A percentile compares a stretch with the other conserved stretches of the same genome.
These are phyloP conservation scores for Loxodonta africana DNA, from an alignment of 2,113 vertebrate genomes.

Conservation along the genomic window DNA sequence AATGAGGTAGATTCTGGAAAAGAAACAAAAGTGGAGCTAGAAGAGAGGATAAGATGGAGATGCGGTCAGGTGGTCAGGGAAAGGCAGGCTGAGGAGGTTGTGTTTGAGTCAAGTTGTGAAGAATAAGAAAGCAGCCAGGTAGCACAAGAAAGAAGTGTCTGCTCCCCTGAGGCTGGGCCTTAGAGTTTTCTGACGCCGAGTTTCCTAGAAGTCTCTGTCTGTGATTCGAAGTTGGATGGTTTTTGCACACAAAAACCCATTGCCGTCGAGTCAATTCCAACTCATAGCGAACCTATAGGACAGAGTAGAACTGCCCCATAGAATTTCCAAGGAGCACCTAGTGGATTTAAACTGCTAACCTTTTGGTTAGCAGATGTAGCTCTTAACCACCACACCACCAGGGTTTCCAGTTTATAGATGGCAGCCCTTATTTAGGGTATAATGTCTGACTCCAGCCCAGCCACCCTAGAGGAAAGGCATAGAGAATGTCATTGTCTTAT, in stretches of 20 bases:
- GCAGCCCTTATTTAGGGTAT: background rate
- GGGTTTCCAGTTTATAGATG: background rate
- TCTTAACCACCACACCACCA: too few relatives aligned
- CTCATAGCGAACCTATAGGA: too few relatives aligned
- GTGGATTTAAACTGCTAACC: too few relatives aligned
- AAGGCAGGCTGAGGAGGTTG: background rate
- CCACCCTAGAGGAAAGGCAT: background rate
- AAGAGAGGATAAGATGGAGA: background rate
- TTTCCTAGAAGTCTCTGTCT: background rate
- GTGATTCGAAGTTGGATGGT: background rate
- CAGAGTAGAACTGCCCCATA: too few relatives aligned
- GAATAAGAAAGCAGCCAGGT: background rate
- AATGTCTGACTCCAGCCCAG: background rate
- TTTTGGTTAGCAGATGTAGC: too few relatives aligned
- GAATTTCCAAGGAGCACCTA: too few relatives aligned
- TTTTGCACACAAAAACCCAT: too few relatives aligned
- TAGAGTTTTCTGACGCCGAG: background rate
- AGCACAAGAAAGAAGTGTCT: background rate
- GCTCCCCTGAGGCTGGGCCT: background rate
- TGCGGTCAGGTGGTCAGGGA: background rate
- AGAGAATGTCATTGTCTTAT: slow-evolving; percentile 2
- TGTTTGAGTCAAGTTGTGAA: background rate
- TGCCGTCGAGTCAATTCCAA: too few relatives aligned
- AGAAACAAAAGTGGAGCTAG: background rate
- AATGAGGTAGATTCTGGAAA: background rate